Base-by-base conservation (phyloP, 2,113 vertebrate genomes). In the Rallus limicola region DNA sequence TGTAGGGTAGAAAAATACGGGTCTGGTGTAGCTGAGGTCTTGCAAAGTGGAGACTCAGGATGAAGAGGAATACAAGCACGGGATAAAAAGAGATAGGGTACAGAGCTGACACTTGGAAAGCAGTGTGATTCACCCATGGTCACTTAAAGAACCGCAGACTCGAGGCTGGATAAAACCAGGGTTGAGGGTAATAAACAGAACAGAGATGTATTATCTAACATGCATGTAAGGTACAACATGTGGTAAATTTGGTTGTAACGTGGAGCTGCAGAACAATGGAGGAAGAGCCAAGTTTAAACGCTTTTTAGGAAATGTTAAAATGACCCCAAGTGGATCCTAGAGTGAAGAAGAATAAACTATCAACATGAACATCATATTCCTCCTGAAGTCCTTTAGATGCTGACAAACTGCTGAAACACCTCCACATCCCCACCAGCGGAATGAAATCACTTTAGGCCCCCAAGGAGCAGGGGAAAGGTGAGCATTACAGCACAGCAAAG, bases 171-270 rank as follows among this genome's bases (percentile, higher is more conserved):
- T 14, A 89, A 91, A 77, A 64, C 2, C 21, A 4, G 20, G 12
- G 89, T 71, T 65, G 44, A 10, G 13, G 28, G 8, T 63, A 84
- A 75, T 14, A n/a, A 62, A 29, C 4, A 74, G 40, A 42, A 79
- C 2, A 68, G 50, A 70, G 29, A 85, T 75, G 42, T 31, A 56
- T 28, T 24, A 72, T 52, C 17, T 42, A 5, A 2, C 11, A 44
- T 9, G 4, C 33, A 55, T 20, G 13, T 25, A 56, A 64, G 23
- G 28, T 42, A 63, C 11, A 48, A 42, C 13, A 20, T 15, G 31
- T 0, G 33, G 38, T 71, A 86, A 60, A 79, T 42, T 12, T 34
- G 15, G 19, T 76, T 3, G 8, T 56, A 68, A 76, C 0, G 1
- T 1, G 0, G 44, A 72, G 44, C 67, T 76, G 58, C 38, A 92